Evolutionary conservation across 2,113 vertebrate genomes (phyloP).

Genomic region (Epinephelus lanceolatus): DNA sequence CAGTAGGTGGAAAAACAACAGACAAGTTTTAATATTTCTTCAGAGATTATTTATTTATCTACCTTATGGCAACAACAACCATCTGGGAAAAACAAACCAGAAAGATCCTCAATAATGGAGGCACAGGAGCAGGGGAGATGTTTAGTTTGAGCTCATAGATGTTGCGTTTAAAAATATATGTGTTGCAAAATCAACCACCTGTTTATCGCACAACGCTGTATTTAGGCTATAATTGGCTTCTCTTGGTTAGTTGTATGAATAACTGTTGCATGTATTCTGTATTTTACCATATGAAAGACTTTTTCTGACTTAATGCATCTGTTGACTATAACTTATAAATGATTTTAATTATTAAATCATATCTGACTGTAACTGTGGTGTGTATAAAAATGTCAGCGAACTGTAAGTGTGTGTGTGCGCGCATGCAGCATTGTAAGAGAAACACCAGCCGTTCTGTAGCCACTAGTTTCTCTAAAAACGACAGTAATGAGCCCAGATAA

Average conservation of each 20-base stretch:
- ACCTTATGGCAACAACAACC: conserved; percentile 74
- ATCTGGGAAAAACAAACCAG: conserved; percentile 59
- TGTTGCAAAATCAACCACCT: background rate
- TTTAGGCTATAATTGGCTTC: background rate
- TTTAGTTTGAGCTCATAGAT: conserved; percentile 34
- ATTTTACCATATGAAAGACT: background rate
- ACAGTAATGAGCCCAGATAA: conserved; percentile 51
- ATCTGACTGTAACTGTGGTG: background rate
- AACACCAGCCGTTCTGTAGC: background rate
- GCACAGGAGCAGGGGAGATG: conserved; percentile 17
- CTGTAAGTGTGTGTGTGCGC: background rate
- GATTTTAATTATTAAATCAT: background rate
- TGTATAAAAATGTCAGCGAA: background rate
- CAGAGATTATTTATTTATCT: conserved; percentile 81
- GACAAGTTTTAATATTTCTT: conserved; percentile 79
- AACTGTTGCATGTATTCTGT: background rate
- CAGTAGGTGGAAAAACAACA: conserved; percentile 49
- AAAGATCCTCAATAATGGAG: conserved; percentile 55
- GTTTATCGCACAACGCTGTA: background rate
- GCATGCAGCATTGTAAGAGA: conserved; percentile 1
- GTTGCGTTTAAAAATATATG: conserved; percentile 26
- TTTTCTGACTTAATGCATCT: background rate
- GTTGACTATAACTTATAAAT: too few species aligned
- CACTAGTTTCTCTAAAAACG: conserved; percentile 38
- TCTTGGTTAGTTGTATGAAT: background rate